These are phyloP conservation scores for Crotalus adamanteus DNA, from an alignment of 2,797 vertebrate species.

Conservation along the genomic window DNA sequence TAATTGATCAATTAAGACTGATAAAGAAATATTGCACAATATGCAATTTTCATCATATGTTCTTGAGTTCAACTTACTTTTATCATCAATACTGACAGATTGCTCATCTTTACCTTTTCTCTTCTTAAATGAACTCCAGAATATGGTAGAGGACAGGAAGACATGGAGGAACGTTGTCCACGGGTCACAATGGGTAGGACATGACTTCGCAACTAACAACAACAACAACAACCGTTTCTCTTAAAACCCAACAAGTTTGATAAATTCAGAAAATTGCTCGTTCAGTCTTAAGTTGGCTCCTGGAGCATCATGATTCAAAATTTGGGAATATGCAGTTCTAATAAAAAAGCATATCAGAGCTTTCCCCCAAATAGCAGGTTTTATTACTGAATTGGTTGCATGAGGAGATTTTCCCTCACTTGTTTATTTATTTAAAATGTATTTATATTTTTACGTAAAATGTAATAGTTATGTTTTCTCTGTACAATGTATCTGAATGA, in stretches of 20 bases:
- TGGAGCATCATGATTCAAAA: neutral
- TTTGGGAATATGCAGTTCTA: neutral
- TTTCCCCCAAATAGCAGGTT: neutral
- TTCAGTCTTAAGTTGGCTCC: neutral
- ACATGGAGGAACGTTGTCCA: no score
- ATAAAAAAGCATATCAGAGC: neutral
- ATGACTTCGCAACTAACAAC: no score
- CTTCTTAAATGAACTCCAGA: neutral
- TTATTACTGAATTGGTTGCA: neutral
- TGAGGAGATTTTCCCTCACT: neutral
- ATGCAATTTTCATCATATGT: neutral
- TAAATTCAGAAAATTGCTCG: neutral
- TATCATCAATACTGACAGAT: neutral
- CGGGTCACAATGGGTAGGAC: no score
- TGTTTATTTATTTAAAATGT: neutral
- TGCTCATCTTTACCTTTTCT: neutral
- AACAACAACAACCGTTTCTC: neutral
- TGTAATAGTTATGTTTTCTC: neutral
- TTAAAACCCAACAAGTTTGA: neutral
- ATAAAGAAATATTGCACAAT: neutral
- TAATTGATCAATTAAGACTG: neutral
- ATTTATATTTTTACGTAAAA: neutral
- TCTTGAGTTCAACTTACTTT: neutral
- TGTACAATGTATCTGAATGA: neutral
- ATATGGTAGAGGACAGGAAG: no score